phyloP scores from a whole-genome alignment of 2,888 invertebrate genomes.

The Eupeodes latifasciatus region DNA sequence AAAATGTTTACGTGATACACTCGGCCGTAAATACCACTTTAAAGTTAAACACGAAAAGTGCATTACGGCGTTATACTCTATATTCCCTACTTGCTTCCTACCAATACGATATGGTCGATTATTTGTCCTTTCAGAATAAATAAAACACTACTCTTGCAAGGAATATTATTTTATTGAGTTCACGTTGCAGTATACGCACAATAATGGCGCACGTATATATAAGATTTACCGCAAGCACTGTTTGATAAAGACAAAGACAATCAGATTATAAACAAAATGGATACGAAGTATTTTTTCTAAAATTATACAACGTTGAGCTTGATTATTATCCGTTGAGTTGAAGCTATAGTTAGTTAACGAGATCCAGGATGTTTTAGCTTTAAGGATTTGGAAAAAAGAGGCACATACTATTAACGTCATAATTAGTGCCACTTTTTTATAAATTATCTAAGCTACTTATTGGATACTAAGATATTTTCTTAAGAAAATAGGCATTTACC shows the following conservation, averaged over 20 bases:
- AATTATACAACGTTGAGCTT: no score
- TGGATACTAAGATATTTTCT: no score
- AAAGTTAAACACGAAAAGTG: slow-evolving; percentile 73
- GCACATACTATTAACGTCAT: no score
- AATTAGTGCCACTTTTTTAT: no score
- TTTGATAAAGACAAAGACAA: slow-evolving; percentile 31
- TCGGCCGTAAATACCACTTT: slow-evolving; percentile 75
- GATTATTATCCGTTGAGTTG: no score
- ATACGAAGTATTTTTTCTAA: background rate
- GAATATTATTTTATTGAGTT: slow-evolving; percentile 64
- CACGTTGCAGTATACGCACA: slow-evolving; percentile 56
- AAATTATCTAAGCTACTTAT: no score
- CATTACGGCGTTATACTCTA: slow-evolving; percentile 55
- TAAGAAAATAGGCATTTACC: no score
- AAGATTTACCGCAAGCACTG: slow-evolving; percentile 12
- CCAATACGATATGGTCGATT: slow-evolving; percentile 57
- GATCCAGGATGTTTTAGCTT: no score
- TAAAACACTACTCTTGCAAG: slow-evolving; percentile 41
- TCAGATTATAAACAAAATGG: background rate
- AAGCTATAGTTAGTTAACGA: no score
- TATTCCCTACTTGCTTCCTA: slow-evolving; percentile 27
- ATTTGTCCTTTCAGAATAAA: slow-evolving; percentile 52
- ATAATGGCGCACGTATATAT: slow-evolving; percentile 54
- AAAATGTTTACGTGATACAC: slow-evolving; percentile 74
- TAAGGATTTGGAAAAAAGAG: no score